Evolutionary conservation across 2,113 vertebrate species (phyloP).

Genomic region (Otis tarda): DNA sequence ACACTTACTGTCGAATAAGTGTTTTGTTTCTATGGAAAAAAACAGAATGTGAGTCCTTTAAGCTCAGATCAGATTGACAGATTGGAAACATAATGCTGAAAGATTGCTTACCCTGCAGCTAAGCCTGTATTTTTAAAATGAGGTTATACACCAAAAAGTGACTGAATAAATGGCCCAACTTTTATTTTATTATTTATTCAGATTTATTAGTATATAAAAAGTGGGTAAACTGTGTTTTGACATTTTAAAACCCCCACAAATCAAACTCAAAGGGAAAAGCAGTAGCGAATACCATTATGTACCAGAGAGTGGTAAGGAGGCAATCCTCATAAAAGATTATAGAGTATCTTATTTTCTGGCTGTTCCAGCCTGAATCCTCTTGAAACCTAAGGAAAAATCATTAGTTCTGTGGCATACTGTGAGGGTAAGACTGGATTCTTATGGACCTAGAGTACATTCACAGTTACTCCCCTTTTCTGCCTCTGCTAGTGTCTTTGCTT

Average conservation of each 20-base stretch:
- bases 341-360: background rate
- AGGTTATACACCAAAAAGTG: background rate
- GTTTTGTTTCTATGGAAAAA: slow-evolving; percentile 47
- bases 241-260: slow-evolving; percentile 42
- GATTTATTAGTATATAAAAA: slow-evolving; percentile 36
- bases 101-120: slow-evolving; percentile 42
- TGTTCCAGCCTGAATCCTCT: background rate
- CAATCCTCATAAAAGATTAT: background rate
- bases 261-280: slow-evolving; percentile 32
- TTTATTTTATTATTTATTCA: slow-evolving; percentile 54
- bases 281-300: background rate
- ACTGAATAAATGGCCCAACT: slow-evolving; percentile 38
- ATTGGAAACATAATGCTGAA: slow-evolving; percentile 53
- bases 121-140: slow-evolving; percentile 33
- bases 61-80: slow-evolving; percentile 50
- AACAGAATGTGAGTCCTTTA: slow-evolving; percentile 12
- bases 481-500: background rate
- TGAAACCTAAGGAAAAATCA: background rate
- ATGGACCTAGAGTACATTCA: background rate
- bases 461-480: background rate
- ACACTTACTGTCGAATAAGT: slow-evolving; percentile 12
- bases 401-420: background rate
- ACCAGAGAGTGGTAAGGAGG: background rate
- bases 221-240: slow-evolving; percentile 39
- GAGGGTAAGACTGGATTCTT: background rate